Conservation (phyloP, 2,113 vertebrate genomes). For the Bettongia penicillata region DNA sequence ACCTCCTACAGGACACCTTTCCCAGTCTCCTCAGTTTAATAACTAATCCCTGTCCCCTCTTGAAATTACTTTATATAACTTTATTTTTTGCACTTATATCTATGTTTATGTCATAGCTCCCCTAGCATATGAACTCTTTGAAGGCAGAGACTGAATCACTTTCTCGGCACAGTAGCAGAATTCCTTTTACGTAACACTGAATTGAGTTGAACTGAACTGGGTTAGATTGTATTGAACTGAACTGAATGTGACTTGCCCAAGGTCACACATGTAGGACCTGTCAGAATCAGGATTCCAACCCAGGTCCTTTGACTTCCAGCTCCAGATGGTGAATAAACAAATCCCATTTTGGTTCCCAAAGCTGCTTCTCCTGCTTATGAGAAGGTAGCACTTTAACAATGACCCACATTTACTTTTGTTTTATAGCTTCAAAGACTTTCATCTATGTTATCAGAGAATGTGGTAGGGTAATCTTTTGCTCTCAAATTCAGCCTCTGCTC, state of each 20-base stretch:
- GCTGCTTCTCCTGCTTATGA: background rate
- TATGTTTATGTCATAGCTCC: background rate
- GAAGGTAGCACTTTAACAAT: background rate
- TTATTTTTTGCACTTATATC: background rate
- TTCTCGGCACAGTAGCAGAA: background rate
- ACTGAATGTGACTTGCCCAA: background rate
- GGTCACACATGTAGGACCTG: background rate
- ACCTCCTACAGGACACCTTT: background rate
- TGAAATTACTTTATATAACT: background rate
- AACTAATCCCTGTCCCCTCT: background rate
- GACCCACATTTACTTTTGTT: background rate
- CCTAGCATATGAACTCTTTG: background rate
- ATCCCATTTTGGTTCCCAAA: background rate
- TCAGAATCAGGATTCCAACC: background rate
- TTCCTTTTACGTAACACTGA: background rate
- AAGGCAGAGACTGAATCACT: background rate
- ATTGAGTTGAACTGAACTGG: background rate
- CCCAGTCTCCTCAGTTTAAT: background rate
- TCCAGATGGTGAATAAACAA: background rate
- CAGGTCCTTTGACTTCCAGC: background rate
- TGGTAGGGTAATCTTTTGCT: background rate
- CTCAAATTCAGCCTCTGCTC: background rate
- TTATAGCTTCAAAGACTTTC: background rate
- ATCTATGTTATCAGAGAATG: background rate
- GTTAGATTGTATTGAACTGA: background rate